Base-by-base conservation (phyloP, 2,113 vertebrate genomes). In the Onychostruthus taczanowskii region DNA sequence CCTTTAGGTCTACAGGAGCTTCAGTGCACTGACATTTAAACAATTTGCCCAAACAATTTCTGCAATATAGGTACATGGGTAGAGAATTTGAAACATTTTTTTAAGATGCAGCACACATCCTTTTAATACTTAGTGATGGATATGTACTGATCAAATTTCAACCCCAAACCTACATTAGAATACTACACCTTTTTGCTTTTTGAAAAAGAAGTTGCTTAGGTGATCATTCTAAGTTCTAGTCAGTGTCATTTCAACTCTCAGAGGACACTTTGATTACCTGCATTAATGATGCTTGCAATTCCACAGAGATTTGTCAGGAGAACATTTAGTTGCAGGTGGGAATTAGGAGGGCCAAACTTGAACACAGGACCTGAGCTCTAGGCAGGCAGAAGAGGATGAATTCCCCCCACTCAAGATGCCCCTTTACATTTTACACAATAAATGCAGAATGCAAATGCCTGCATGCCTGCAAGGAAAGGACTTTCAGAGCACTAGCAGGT, bases 211-310 rank as follows among this genome's bases (percentile, higher is more conserved):
- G 39, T 64, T 87, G 72, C 70, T 90, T 77, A 66, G 81, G 58
- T 87, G 43, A 47, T 78, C 95, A 91, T 80, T 84, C 77, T 78
- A 75, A 84, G 77, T 83, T 90, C 78, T 96, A 95, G 91, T 91
- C n/a, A 82, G 41, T 66, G n/a, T 73, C 4, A 55, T 81, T 88
- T 91, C 67, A 79, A 66, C 77, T 49, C 77, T 86, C 33, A 82
- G 84, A 93, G 37, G 67, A 63, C 26, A 28, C 28, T 95, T 53
- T 70, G 31, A 66, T 33, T 21, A 39, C 24, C 14, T 64, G 13
- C 41, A 69, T 46, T 78, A 78, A 69, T 13, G 28, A 52, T 33
- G 28, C 22, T n/a, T 62, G 28, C 16, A 69, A 59, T n/a, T 64
- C 72, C 82, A 76, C 41, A 19, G 9, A 83, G 67, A 52, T 78